Conservation (phyloP, 2,888 invertebrate species). For the Sycophila texana region DNA sequence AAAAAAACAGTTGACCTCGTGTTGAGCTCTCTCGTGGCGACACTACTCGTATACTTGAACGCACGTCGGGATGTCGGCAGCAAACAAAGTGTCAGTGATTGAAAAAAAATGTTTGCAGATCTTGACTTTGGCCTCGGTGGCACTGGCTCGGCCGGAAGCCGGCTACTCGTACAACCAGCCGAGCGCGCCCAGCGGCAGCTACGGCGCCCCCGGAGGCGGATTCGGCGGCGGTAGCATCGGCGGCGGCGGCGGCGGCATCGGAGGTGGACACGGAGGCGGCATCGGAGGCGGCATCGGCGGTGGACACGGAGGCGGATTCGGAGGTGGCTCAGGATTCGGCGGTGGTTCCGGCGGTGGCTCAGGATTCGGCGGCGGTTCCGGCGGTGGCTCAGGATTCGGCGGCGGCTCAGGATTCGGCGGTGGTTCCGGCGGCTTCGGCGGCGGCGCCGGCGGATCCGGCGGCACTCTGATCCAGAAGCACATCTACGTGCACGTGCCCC, state of each 20-base stretch:
- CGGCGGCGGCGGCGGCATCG: conserved; percentile 56
- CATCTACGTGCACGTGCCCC: conserved; percentile 93
- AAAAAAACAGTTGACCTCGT: no score
- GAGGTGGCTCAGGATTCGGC: conserved; percentile 58
- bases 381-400: conserved; percentile 74
- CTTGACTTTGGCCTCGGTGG: conserved; percentile 72
- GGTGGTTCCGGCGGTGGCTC: conserved; percentile 58
- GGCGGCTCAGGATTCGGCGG: conserved; percentile 66
- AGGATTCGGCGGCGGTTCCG: conserved; percentile 56
- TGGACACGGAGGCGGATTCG: conserved; percentile 59
- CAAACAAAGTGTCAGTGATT: neutral
- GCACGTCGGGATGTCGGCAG: neutral
- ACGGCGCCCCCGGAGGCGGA: conserved; percentile 53
- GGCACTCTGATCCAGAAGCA: conserved; percentile 88
- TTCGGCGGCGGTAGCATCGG: conserved; percentile 63
- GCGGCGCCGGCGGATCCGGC: conserved; percentile 76
- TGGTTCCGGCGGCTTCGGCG: conserved; percentile 69
- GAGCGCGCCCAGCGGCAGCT: conserved; percentile 60
- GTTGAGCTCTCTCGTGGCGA: neutral
- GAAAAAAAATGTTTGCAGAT: conserved; percentile 63
- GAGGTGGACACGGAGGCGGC: conserved; percentile 57
- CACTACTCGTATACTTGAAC: neutral
- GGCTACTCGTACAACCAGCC: conserved; percentile 67
- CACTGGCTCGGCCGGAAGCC: conserved; percentile 73
- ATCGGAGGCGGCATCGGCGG: conserved; percentile 57